A percentile compares a stretch with the other conserved stretches of the same genome.
These are phyloP conservation scores for Drosophila gunungcola DNA, from an alignment of 1,140 invertebrate genomes.

Conservation along the genomic window DNA sequence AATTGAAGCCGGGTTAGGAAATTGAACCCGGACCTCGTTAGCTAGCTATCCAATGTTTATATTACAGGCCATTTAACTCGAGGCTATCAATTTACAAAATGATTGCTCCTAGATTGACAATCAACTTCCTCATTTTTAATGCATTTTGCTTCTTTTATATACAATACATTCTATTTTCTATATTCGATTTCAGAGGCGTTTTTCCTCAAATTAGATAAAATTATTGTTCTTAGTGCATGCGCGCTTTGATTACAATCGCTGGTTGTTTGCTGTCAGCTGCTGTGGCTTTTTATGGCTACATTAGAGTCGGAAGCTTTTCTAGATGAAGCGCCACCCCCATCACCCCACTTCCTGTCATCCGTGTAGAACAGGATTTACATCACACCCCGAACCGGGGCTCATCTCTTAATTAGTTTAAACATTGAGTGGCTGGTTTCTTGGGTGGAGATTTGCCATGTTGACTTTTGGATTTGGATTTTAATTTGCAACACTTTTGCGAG, in stretches of 20 bases:
- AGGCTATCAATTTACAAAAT: conserved; percentile 14
- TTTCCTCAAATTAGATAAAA: neutral
- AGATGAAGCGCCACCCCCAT: conserved; percentile 40
- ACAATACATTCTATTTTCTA: neutral
- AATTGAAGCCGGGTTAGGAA: too few species aligned
- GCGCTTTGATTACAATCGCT: conserved; percentile 68
- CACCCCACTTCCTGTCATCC: neutral
- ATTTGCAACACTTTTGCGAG: conserved; percentile 29
- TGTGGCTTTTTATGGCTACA: conserved; percentile 74
- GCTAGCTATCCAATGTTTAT: conserved; percentile 2
- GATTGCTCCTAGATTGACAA: conserved; percentile 13
- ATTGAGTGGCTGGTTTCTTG: conserved; percentile 46
- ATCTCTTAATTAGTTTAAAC: conserved; percentile 79
- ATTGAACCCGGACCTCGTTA: conserved; percentile 6
- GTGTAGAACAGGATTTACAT: conserved; percentile 7
- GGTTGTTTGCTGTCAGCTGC: conserved; percentile 48
- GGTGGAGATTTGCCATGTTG: conserved; percentile 31
- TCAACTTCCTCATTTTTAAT: conserved; percentile 12
- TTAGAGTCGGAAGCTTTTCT: conserved; percentile 69
- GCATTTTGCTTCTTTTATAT: neutral
- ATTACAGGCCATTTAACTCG: conserved; percentile 4
- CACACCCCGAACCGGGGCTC: conserved; percentile 8
- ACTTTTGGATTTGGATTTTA: conserved; percentile 50
- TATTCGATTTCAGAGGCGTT: neutral
- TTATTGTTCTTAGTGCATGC: conserved; percentile 13